Evolutionary conservation across 2,888 invertebrate species (phyloP).

Genomic region (Chloroclystis v-ata): DNA sequence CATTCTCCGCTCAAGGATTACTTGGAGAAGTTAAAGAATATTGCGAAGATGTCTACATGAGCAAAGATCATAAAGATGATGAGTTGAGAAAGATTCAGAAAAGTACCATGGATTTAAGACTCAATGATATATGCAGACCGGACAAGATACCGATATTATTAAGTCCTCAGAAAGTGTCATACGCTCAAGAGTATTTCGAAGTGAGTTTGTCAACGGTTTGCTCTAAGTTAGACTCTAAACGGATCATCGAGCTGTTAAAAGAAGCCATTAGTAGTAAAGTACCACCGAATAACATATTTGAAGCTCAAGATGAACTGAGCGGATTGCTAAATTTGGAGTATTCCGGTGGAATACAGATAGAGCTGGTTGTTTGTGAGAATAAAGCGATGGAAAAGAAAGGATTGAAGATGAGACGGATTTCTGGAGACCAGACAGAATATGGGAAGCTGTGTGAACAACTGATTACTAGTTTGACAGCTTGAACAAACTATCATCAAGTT

Average conservation of each 20-base stretch:
- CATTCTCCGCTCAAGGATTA: slow-evolving; percentile 66
- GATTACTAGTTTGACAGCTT: slow-evolving; percentile 90
- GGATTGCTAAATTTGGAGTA: slow-evolving; percentile 83
- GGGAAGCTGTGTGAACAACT: slow-evolving; percentile 92
- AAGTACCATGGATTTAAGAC: slow-evolving; percentile 65
- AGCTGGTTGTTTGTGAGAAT: slow-evolving; percentile 87
- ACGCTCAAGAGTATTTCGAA: slow-evolving; percentile 79
- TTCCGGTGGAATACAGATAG: slow-evolving; percentile 91
- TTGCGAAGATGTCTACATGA: slow-evolving; percentile 62
- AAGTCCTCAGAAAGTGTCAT: slow-evolving; percentile 62
- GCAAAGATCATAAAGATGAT: slow-evolving; percentile 55
- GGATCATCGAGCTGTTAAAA: slow-evolving; percentile 88
- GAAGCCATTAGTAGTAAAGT: slow-evolving; percentile 87
- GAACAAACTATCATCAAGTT: too few relatives aligned
- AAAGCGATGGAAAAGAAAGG: slow-evolving; percentile 86
- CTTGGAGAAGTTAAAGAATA: slow-evolving; percentile 68
- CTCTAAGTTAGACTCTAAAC: slow-evolving; percentile 86
- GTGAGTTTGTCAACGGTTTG: slow-evolving; percentile 88
- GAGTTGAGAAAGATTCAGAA: slow-evolving; percentile 66
- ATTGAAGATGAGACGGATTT: slow-evolving; percentile 90
- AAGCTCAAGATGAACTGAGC: slow-evolving; percentile 61
- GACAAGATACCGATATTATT: slow-evolving; percentile 60
- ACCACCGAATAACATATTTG: slow-evolving; percentile 80
- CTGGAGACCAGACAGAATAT: slow-evolving; percentile 92
- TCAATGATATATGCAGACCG: slow-evolving; percentile 62